These are phyloP conservation scores for Colostygia pectinataria DNA, from an alignment of 2,888 invertebrate species.

Conservation along the genomic window DNA sequence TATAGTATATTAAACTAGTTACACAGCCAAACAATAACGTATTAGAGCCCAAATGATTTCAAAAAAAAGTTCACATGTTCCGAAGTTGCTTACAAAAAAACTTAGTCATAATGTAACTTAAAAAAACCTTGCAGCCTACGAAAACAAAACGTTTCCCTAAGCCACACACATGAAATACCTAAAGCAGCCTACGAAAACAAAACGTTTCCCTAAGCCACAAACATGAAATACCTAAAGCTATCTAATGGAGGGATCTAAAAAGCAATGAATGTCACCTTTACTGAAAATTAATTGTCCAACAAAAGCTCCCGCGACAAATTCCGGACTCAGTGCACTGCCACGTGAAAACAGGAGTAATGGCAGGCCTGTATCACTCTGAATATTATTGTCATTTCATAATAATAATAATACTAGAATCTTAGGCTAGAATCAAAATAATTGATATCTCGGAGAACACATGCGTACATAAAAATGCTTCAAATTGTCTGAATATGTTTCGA, in stretches of 20 bases:
- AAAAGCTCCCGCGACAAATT: slow-evolving; percentile 35
- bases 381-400: slow-evolving; percentile 7
- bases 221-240: slow-evolving; percentile 28
- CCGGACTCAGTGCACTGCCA: slow-evolving; percentile 34
- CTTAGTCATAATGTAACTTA: too few relatives aligned
- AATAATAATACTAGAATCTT: too few relatives aligned
- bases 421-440: too few relatives aligned
- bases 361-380: slow-evolving; percentile 13
- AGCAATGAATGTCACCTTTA: slow-evolving; percentile 38
- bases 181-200: slow-evolving; percentile 10
- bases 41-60: too few relatives aligned
- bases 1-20: too few relatives aligned
- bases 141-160: slow-evolving; percentile 17
- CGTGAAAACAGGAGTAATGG: slow-evolving; percentile 34
- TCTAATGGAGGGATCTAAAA: slow-evolving; percentile 33
- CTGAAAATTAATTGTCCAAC: slow-evolving; percentile 38
- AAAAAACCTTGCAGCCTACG: slow-evolving; percentile 1
- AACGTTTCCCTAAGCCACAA: slow-evolving; percentile 17
- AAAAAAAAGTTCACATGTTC: too few relatives aligned
- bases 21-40: too few relatives aligned
- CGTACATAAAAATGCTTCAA: too few relatives aligned
- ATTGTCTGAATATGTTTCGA: too few relatives aligned
- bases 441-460: too few relatives aligned
- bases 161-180: slow-evolving; percentile 23
- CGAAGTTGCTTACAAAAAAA: too few relatives aligned